Evolutionary conservation across 2,113 vertebrate species (phyloP), one percentile per base, ranked within the genome.

Genomic region (Aviceda subcristata): DNA sequence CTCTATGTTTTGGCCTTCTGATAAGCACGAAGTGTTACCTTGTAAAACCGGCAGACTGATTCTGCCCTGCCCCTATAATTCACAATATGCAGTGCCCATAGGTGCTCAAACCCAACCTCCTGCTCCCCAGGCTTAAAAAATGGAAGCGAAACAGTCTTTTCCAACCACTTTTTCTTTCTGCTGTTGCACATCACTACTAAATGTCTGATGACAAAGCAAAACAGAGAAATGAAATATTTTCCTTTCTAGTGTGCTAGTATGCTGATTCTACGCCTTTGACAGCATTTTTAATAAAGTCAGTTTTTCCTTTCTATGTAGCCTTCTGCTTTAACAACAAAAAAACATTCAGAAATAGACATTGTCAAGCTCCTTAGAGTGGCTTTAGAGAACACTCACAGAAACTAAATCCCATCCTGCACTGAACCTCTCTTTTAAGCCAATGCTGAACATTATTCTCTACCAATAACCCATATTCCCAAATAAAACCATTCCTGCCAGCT

Each of bases 381-480:
- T 94, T 95, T 89, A 75, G 57, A 83, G 93, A 93, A 76, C 27
- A 62, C 30, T 73, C 39, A 60, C 18, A 53, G 82, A 94, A 92
- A 75, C 24, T 51, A 94, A 95, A 95, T 95, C 77, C 39, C 66
- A 85, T 75, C 16, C 84, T 69, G 89, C 74, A 43, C 8, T 15
- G 73, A 89, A 77, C 13, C 30, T 88, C 34, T 59, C 66, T 94
- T 94, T 87, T 87, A 92, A 94, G 73, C 43, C 80, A 91, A 4
- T n/a, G 23, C 64, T 95, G 84, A 92, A 83, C 7, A 45, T 83
- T 84, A 67, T 87, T 91, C 56, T 74, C 30, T 66, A 91, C 84
- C 85, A 95, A 46, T 69, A 97, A 92, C 78, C 39, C 63, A 51
- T 90, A 86, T 94, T 96, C 76, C 82, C 86, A 93, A 90, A 84